Evolutionary conservation across 23 tunicate genomes (phyloP).

Genomic region (Corella eumyota): DNA sequence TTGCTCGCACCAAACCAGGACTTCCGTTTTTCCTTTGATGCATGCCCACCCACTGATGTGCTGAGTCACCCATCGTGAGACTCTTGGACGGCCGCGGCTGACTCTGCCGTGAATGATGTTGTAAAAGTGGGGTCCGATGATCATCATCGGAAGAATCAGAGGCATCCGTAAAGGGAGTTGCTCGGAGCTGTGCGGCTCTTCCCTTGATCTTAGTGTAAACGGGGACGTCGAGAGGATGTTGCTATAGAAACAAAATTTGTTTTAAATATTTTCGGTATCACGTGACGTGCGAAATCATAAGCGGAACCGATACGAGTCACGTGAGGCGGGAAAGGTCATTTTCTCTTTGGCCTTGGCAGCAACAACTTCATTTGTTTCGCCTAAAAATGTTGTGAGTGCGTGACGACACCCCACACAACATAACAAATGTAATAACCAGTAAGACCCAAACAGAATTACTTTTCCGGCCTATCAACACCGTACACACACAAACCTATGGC

Average conservation of each 20-base stretch:
- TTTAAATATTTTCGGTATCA: background rate
- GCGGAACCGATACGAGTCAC: background rate
- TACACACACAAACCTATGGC: background rate
- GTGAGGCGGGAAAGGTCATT: no score
- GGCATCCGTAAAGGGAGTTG: conserved; percentile 49
- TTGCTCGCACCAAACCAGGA: conserved; percentile 44
- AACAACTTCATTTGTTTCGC: no score
- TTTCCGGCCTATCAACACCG: no score
- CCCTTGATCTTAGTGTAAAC: conserved; percentile 55
- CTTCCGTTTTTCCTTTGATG: conserved; percentile 59
- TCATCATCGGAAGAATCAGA: conserved; percentile 74
- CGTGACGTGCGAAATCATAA: background rate
- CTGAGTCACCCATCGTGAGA: conserved; percentile 9
- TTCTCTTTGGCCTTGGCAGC: no score
- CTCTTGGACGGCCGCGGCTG: background rate
- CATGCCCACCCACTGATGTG: background rate
- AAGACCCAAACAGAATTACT: no score
- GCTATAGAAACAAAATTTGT: conserved; percentile 22
- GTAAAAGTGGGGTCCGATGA: conserved; percentile 6
- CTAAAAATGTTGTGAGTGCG: no score
- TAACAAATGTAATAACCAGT: no score
- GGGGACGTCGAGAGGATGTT: conserved; percentile 34
- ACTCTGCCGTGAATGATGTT: conserved; percentile 26
- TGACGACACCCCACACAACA: no score
- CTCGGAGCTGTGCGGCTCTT: conserved; percentile 19